These are phyloP conservation scores for Cheilosia grossa DNA, from an alignment of 2,888 invertebrate genomes.

Conservation along the genomic window DNA sequence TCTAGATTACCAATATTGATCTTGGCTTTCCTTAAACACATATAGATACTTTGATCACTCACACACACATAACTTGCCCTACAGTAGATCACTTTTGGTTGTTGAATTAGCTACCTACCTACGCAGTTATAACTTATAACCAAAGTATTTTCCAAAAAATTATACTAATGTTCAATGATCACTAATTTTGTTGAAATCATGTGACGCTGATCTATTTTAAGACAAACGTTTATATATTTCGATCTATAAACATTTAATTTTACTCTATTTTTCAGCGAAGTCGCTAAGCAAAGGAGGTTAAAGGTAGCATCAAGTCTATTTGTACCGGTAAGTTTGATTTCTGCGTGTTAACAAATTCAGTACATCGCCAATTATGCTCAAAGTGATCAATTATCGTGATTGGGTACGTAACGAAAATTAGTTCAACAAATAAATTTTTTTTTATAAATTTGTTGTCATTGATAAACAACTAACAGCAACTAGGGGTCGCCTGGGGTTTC, in stretches of 20 bases:
- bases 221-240: not conserved
- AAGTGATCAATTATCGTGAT: too few species aligned
- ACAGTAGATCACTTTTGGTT: not conserved
- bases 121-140: too few species aligned
- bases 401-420: too few species aligned
- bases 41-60: too few species aligned
- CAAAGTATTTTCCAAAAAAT: too few species aligned
- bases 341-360: too few species aligned
- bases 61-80: not conserved
- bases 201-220: not conserved
- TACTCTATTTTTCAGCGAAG: slow-evolving; percentile 31
- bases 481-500: too few species aligned
- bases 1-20: not conserved
- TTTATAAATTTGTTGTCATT: too few species aligned
- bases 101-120: not conserved
- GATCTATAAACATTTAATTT: not conserved
- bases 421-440: too few species aligned
- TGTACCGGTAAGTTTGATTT: slow-evolving; percentile 33
- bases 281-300: slow-evolving; percentile 36
- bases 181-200: not conserved
- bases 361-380: too few species aligned
- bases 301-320: slow-evolving; percentile 32
- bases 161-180: not conserved
- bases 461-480: too few species aligned
- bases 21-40: not conserved